A percentile compares a stretch with the other conserved stretches of the same genome.
Evolutionary conservation across 2,113 vertebrate genomes (phyloP).

Genomic region (Microtus richardsoni): DNA sequence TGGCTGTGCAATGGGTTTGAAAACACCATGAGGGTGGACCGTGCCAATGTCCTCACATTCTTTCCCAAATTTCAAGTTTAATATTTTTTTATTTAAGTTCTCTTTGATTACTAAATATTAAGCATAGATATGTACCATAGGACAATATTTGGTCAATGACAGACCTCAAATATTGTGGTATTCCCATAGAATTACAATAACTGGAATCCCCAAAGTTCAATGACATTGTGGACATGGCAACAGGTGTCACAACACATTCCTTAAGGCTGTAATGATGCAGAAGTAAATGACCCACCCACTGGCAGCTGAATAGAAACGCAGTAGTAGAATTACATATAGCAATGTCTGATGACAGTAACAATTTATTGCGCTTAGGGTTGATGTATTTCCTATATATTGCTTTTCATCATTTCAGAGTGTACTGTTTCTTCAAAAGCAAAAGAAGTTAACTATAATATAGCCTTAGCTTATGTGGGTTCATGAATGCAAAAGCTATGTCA

Average conservation of each 20-base stretch:
- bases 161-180: background rate
- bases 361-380: background rate
- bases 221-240: background rate
- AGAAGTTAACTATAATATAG: background rate
- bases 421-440: background rate
- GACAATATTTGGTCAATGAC: background rate
- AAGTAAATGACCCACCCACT: background rate
- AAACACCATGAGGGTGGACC: background rate
- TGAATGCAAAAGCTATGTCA: too few relatives aligned
- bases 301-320: background rate
- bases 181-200: background rate
- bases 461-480: background rate
- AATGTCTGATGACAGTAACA: background rate
- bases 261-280: background rate
- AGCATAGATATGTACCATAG: background rate
- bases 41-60: background rate
- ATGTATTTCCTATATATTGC: background rate
- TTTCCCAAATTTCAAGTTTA: background rate
- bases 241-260: background rate
- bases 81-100: background rate
- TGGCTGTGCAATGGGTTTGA: background rate
- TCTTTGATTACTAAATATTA: constrained; percentile 20
- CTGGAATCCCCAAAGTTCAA: background rate
- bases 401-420: background rate
- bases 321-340: background rate